Evolutionary conservation across 2,113 vertebrate genomes (phyloP), one percentile per base, ranked within the genome.

Genomic region (Gobio gobio): DNA sequence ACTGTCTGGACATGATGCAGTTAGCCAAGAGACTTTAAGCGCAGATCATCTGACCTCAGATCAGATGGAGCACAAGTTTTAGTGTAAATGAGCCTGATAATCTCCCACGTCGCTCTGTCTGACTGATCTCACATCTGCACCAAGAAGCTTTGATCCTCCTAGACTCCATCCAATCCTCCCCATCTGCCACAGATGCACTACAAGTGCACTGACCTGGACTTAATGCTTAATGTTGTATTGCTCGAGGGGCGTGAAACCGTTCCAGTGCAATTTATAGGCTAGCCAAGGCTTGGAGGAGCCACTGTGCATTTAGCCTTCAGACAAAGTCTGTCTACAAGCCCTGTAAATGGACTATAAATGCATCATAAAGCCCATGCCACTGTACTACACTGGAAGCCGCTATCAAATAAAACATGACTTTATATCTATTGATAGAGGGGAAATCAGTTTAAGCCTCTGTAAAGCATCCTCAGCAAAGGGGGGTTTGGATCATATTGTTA

Each of bases 181-280:
- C 64, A 64, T 82, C 81, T 74, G 66, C 83, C 73, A 78, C 40
- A 77, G 54, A 85, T n/a, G n/a, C 91, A 90, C 89, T 85, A 64
- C 77, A 61, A 43, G 76, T 88, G 78, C 91, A 90, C 22, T 92
- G 91, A 93, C 91, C 91, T 89, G 90, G 83, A 90, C 90, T 87
- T 88, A 89, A 91, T 80, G 70, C 29, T 75, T 36, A 82, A 20
- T 87, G 85, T 78, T 82, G 70, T 70, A 78, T 49, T 83, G 75
- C 87, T 92, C 49, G 56, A 43, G 82, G 88, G 83, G 85, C 26
- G 73, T 72, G 20, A 83, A 89, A 88, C 78, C 78, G 86, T 90
- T 88, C 86, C 77, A 89, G 29, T 86, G 73, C 24, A 78, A 75
- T 18, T 26, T 70, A 84, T 86, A 56, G 43, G 36, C 58, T 54